Evolutionary conservation across 2,888 invertebrate genomes (phyloP).

Genomic region (Spisula subtruncata): DNA sequence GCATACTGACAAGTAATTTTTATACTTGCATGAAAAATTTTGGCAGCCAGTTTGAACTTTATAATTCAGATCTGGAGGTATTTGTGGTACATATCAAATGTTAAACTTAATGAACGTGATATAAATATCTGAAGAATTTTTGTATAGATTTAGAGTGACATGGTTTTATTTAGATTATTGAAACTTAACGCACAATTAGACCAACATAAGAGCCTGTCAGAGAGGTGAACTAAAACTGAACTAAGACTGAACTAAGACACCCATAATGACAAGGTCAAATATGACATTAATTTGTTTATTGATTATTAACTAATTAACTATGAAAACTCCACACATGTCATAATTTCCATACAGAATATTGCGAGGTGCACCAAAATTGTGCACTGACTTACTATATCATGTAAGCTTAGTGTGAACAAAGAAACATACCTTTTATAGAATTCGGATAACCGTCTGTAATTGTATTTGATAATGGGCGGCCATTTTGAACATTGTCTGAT

Average conservation of each 20-base stretch:
- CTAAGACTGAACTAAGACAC: neutral
- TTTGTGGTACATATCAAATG: neutral
- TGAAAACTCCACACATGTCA: neutral
- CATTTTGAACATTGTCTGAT: slow-evolving; percentile 35
- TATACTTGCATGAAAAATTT: neutral
- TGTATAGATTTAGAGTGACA: neutral
- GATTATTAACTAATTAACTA: neutral
- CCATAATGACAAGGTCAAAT: neutral
- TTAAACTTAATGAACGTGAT: neutral
- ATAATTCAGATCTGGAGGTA: neutral
- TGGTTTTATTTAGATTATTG: neutral
- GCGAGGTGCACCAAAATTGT: too few relatives aligned
- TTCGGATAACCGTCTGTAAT: slow-evolving; percentile 26
- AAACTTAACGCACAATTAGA: neutral
- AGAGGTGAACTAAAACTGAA: too few relatives aligned
- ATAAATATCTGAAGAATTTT: neutral
- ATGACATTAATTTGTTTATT: neutral
- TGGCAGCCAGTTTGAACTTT: slow-evolving; percentile 8
- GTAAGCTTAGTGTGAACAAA: neutral
- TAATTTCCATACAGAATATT: too few relatives aligned
- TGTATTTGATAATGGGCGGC: slow-evolving; percentile 27
- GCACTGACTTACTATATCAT: too few relatives aligned
- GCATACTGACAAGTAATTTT: slow-evolving; percentile 7
- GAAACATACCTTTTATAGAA: slow-evolving; percentile 34
- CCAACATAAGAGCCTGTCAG: neutral